Base-by-base conservation (phyloP, 2,888 invertebrate species). In the Drosophila emarginata region DNA sequence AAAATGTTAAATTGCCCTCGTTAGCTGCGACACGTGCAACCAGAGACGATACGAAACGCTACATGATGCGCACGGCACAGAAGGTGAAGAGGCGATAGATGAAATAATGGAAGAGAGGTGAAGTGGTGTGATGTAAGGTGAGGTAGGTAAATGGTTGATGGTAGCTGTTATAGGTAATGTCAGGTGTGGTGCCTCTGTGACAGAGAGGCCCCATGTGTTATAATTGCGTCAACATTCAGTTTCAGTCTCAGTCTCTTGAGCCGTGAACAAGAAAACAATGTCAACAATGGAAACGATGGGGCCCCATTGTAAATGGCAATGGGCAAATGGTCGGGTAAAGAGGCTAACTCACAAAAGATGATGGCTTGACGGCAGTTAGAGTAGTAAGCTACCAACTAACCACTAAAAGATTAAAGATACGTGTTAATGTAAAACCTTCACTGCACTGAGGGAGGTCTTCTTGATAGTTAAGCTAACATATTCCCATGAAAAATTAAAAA, bases 181-280 rank as follows among this genome's bases (percentile, higher is more conserved):
- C 69, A 64, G 70, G 69, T 74, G 66, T 62, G 60, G 71, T 40
- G 62, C 51, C 52, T 50, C 40, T 40, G 15, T 18, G 40, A 18
- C 54, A 39, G 58, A 45, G 6, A 21, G n/a, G 15, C 74, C 64
- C 67, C 70, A 75, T 86, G 73, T 80, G 80, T 69, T 80, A 83
- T 87, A 87, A 81, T 87, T 81, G 84, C 87, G 78, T 83, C 78
- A 83, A 78, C 72, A 64, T 45, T 72, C 72, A 67, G 62, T 45
- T 45, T 45, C 45, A 45, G 23, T 32, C 32, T 32, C 32, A 32
- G 32, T 53, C 78, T 68, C 62, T 61, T 65, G 64, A 76, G 73
- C 21, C 71, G 84, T 67, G 72, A 68, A 72, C 52, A 68, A 64
- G 67, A 73, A 80, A 83, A 83, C 80, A 81, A 86, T 86, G 84